Percentiles rank a stretch among this genome's conserved stretches.
Conservation (phyloP, 2,888 invertebrate species). For the Tetrapedia diversipes region DNA sequence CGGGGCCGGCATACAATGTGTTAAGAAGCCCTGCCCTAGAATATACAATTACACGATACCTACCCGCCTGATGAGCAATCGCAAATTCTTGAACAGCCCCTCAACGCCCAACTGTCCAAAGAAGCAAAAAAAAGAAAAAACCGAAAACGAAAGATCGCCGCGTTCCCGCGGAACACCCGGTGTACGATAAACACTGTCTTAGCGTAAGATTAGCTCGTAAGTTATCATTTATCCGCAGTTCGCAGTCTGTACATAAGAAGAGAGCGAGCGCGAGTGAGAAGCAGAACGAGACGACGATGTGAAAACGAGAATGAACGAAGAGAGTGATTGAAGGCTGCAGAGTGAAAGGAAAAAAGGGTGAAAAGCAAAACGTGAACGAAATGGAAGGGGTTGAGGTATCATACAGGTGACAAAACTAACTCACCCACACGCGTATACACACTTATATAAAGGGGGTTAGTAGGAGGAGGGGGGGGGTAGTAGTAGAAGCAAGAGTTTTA, state of each 20-base stretch:
- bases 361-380: background rate
- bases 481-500: slow-evolving; percentile 31
- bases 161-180: slow-evolving; percentile 38
- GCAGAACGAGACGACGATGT: slow-evolving; percentile 15
- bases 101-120: background rate
- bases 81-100: background rate
- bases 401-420: slow-evolving; percentile 23
- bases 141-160: too few relatives aligned
- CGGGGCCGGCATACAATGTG: too few relatives aligned
- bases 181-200: slow-evolving; percentile 53
- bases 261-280: slow-evolving; percentile 25
- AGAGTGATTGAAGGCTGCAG: too few relatives aligned
- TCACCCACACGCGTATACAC: background rate
- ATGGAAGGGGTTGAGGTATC: background rate
- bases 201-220: slow-evolving; percentile 63
- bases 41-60: too few relatives aligned
- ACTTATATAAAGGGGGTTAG: background rate
- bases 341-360: background rate
- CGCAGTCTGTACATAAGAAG: slow-evolving; percentile 68
- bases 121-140: background rate
- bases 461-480: background rate
- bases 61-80: too few relatives aligned
- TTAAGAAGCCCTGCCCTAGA: too few relatives aligned
- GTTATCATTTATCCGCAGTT: slow-evolving; percentile 68
- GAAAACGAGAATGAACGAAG: slow-evolving; percentile 14